Base-by-base conservation (phyloP, 2,888 invertebrate species). In the Cosmia trapezina region DNA sequence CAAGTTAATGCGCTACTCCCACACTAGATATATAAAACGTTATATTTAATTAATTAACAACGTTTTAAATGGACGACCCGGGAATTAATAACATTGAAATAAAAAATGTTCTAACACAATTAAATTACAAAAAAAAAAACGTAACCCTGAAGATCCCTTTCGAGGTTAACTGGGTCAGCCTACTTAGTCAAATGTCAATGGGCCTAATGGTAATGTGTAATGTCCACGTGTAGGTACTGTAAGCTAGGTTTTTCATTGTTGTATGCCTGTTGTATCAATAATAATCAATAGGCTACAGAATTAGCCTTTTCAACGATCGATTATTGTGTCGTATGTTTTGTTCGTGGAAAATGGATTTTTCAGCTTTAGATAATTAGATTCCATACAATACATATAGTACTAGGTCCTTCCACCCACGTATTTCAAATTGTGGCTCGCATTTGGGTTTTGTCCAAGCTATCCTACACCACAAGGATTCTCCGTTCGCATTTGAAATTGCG, bases 41-140 rank as follows among this genome's bases (percentile, higher is more conserved):
- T 67, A 70, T 71, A 37, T 64, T 62, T 60, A 74, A 81, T 76
- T 73, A 83, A 75, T 77, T 66, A 60, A 56, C 28, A 51, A 65
- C 64, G 65, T 65, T 80, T 2, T 51, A 45, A 73, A 60, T 60
- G 70, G 65, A 61, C 56, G 59, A 33, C 60, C 28, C 51, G 33
- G 37, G 51, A 57, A 73, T 76, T 60, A 73, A 64, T 70, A 78
- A 66, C 22, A 57, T 7, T 61, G 9, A 54, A 71, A 65, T 64
- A 68, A 64, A 76, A 68, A 66, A 57, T 61, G 61, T 65, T 43
- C 22, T 53, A 45, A 67, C 47, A 77, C 51, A 72, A 53, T 61
- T 64, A 56, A 47, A 64, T 59, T 61, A 41, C 37, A 57, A n/a
- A 70, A 64, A 76, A 37, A 64, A 22, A n/a, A n/a, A n/a, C n/a